A percentile compares a stretch with the other conserved stretches of the same genome.
Conservation (phyloP, 2,888 invertebrate genomes). For the Quadriops clusia region DNA sequence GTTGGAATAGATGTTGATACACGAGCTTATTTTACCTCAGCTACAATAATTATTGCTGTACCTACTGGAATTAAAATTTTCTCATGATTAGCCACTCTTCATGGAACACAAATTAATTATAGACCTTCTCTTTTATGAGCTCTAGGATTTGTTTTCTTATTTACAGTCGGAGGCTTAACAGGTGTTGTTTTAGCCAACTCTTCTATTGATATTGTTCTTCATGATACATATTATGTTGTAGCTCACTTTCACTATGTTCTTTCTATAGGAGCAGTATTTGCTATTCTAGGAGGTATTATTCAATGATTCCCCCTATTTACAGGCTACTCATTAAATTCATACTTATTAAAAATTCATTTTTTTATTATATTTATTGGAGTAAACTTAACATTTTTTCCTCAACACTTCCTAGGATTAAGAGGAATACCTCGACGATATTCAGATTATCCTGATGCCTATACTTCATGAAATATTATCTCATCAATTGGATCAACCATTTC, state of each 20-base stretch:
- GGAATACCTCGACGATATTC: conserved; percentile 69
- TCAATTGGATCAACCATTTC: conserved; percentile 57
- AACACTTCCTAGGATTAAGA: conserved; percentile 59
- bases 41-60: conserved; percentile 77
- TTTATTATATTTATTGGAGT: conserved; percentile 60
- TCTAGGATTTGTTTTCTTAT: conserved; percentile 66
- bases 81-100: conserved; percentile 60
- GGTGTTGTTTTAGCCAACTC: conserved; percentile 60
- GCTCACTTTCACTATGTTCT: conserved; percentile 75
- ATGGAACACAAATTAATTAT: conserved; percentile 50
- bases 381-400: conserved; percentile 70
- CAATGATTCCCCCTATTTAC: conserved; percentile 61
- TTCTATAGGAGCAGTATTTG: conserved; percentile 69
- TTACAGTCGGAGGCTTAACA: conserved; percentile 63
- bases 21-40: conserved; percentile 73
- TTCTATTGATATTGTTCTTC: conserved; percentile 62
- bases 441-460: conserved; percentile 56
- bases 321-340: conserved; percentile 47
- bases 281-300: conserved; percentile 61
- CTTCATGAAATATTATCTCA: conserved; percentile 55
- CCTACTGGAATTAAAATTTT: conserved; percentile 79
- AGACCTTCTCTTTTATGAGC: conserved; percentile 52
- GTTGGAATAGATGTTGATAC: conserved; percentile 75
- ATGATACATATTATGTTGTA: conserved; percentile 78
- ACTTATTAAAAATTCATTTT: conserved; percentile 57